Percentiles rank a stretch among this genome's conserved stretches.
Evolutionary conservation across 2,888 invertebrate species (phyloP).

Genomic region (Desoria tigrina): DNA sequence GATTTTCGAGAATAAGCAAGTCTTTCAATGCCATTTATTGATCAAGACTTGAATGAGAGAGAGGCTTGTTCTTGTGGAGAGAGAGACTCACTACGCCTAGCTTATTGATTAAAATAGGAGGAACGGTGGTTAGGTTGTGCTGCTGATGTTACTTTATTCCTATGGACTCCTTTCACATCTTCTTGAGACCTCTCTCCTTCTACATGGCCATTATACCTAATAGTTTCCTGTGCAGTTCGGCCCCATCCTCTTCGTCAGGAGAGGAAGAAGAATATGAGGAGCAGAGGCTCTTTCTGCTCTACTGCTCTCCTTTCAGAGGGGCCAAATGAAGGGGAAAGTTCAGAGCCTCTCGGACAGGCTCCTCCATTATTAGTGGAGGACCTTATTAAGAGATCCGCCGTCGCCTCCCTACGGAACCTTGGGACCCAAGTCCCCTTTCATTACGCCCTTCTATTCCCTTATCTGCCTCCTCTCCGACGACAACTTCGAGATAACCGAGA

Average conservation of each 20-base stretch:
- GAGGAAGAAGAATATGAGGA: too few relatives aligned
- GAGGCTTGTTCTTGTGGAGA: neutral
- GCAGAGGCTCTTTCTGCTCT: neutral
- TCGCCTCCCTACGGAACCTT: too few relatives aligned
- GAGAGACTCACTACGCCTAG: slow-evolving; percentile 14
- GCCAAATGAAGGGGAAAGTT: neutral
- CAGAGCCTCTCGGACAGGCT: slow-evolving; percentile 1
- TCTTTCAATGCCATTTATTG: slow-evolving; percentile 15
- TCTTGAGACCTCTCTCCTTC: neutral
- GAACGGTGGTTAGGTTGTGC: neutral
- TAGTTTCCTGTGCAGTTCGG: neutral
- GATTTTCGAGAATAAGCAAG: neutral
- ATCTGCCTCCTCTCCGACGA: too few relatives aligned
- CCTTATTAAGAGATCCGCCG: too few relatives aligned
- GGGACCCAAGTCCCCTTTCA: too few relatives aligned
- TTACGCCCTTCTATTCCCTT: too few relatives aligned
- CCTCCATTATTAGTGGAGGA: neutral
- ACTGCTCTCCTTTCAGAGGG: slow-evolving; percentile 1
- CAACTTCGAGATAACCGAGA: too few relatives aligned
- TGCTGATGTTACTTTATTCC: slow-evolving; percentile 6
- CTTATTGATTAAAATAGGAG: slow-evolving; percentile 10
- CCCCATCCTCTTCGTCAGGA: neutral
- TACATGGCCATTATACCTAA: neutral
- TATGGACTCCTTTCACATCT: slow-evolving; percentile 8
- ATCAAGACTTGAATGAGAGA: slow-evolving; percentile 15